phyloP scores from a whole-genome alignment of 2,113 vertebrate species.

The Hiodon alosoides region DNA sequence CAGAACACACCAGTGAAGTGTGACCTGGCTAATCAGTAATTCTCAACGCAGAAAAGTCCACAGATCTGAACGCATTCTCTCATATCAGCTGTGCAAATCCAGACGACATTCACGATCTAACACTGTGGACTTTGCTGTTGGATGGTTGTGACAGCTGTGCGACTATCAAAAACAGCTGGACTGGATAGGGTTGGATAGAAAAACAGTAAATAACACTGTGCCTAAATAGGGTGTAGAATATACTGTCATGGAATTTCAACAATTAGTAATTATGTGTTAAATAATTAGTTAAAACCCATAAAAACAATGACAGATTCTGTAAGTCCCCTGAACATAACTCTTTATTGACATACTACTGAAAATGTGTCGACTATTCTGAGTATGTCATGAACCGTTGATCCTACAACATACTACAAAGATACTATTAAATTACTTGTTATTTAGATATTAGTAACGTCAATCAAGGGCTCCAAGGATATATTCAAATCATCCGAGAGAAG shows the following conservation, averaged over 20 bases:
- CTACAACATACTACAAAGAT: no score
- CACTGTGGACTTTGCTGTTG: background rate
- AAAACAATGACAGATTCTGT: background rate
- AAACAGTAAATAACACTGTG: background rate
- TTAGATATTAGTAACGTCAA: no score
- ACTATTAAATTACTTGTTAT: no score
- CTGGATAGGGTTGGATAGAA: background rate
- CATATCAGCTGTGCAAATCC: background rate
- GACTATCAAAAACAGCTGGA: background rate
- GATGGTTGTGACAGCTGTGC: background rate
- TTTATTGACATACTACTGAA: background rate
- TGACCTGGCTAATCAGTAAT: conserved; percentile 11
- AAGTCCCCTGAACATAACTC: background rate
- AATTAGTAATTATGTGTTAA: background rate
- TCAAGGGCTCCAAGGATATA: background rate
- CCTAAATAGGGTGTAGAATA: background rate
- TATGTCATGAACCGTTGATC: no score
- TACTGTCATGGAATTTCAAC: background rate
- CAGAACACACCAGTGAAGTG: background rate
- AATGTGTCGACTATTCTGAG: background rate
- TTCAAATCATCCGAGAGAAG: background rate
- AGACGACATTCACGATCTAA: background rate
- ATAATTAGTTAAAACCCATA: background rate
- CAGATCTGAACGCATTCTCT: background rate
- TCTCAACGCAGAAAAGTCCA: background rate